Conservation (phyloP, 2,113 vertebrate species). For the Coryphaenoides rupestris region DNA sequence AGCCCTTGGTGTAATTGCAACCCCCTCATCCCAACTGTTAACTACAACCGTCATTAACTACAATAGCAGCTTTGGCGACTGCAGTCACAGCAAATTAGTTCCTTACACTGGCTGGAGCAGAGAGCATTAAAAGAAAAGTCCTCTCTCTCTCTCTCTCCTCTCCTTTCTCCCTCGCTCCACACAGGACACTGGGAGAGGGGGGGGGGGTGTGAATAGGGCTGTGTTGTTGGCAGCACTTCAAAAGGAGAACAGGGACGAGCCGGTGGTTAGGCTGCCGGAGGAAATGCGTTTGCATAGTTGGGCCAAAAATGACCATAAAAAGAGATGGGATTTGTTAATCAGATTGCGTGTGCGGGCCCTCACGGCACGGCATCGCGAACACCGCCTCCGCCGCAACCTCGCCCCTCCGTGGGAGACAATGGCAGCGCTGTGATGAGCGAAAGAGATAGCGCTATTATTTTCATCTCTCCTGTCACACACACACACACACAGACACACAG, state of each 20-base stretch:
- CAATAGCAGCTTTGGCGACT: conserved; percentile 75
- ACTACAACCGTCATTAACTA: conserved; percentile 80
- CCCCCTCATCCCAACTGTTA: conserved; percentile 75
- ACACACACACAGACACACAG: no score
- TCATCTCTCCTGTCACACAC: no score
- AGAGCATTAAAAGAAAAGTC: conserved; percentile 12
- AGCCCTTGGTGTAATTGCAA: conserved; percentile 74
- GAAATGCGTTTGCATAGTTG: conserved; percentile 73
- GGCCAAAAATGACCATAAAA: conserved; percentile 72
- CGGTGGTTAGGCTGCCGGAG: conserved; percentile 43
- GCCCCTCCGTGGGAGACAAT: conserved; percentile 45
- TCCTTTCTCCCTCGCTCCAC: no score
- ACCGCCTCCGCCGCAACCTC: conserved; percentile 29
- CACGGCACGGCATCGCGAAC: conserved; percentile 62
- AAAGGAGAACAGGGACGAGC: conserved; percentile 19
- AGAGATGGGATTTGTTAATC: conserved; percentile 75
- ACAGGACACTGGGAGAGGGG: neutral
- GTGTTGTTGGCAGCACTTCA: neutral
- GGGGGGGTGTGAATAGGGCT: neutral
- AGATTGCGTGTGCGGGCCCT: conserved; percentile 61
- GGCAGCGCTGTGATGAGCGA: conserved; percentile 49
- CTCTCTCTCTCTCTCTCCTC: no score
- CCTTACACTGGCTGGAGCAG: conserved; percentile 61
- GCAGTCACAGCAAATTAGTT: conserved; percentile 78
- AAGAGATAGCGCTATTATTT: conserved; percentile 49